These are phyloP conservation scores for Eulemur albifrons DNA, from an alignment of 2,797 vertebrate species.

Conservation along the genomic window DNA sequence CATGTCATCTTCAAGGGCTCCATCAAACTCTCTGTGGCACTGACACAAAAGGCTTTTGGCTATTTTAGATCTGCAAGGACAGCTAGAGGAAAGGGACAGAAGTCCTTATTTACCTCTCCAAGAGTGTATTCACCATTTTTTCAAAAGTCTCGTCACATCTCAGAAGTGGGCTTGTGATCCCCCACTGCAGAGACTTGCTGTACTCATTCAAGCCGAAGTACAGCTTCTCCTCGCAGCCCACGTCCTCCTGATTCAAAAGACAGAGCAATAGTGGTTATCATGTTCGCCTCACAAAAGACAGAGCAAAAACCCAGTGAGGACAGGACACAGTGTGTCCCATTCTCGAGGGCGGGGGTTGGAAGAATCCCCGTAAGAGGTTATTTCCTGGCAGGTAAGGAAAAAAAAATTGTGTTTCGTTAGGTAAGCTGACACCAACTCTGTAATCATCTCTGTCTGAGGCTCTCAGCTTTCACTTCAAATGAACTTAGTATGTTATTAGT, in stretches of 20 bases:
- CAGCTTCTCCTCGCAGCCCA: conserved; percentile 86
- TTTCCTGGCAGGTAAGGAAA: not conserved
- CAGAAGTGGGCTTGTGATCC: conserved; percentile 95
- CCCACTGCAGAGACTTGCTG: conserved; percentile 96
- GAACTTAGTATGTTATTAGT: not conserved
- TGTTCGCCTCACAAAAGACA: conserved; percentile 34
- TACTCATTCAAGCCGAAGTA: conserved; percentile 98
- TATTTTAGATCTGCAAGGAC: not conserved
- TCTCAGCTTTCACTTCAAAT: not conserved
- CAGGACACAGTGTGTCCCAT: not conserved
- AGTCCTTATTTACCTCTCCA: conserved; percentile 91
- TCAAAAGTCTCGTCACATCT: conserved; percentile 98
- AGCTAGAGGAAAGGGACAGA: not conserved
- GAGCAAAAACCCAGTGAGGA: conserved; percentile 60
- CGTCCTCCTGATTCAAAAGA: conserved; percentile 87
- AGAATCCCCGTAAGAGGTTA: not conserved
- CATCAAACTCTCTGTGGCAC: not conserved
- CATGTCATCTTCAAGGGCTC: not conserved
- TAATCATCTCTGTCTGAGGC: not conserved
- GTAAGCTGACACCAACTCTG: not conserved
- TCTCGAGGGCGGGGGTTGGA: not conserved
- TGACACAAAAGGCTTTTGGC: not conserved
- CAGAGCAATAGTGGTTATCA: no score
- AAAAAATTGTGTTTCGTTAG: not conserved
- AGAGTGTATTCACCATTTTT: conserved; percentile 95